Evolutionary conservation across 2,797 vertebrate species (phyloP).

Genomic region (Meda fulgida): DNA sequence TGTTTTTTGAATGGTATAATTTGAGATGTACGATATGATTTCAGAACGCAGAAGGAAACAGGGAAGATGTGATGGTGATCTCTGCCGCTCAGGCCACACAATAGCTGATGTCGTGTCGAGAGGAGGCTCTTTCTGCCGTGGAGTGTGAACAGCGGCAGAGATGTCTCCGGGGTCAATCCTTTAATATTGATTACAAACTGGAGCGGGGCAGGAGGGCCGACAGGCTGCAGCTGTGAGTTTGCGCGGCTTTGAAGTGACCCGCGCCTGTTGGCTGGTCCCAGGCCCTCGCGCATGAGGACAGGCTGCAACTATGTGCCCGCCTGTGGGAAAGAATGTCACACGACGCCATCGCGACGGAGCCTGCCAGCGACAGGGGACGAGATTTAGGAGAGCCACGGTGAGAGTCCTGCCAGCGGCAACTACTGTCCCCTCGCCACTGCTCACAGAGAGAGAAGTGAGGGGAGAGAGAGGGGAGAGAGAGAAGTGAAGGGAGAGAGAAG

Average conservation of each 20-base stretch:
- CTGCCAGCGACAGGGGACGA: constrained; percentile 72
- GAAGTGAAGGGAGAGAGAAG: neutral
- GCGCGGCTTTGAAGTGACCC: constrained; percentile 82
- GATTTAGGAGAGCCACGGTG: constrained; percentile 55
- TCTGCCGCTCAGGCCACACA: constrained; percentile 62
- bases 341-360: constrained; percentile 86
- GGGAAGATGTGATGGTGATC: neutral
- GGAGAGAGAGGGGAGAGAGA: too few relatives aligned
- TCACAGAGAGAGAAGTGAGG: constrained; percentile 51
- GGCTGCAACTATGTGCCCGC: constrained; percentile 86
- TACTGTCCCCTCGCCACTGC: constrained; percentile 55
- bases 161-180: constrained; percentile 87
- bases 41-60: neutral
- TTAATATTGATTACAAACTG: constrained; percentile 91
- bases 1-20: too few relatives aligned
- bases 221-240: constrained; percentile 85
- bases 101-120: constrained; percentile 79
- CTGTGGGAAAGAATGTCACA: constrained; percentile 89
- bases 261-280: constrained; percentile 83
- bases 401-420: constrained; percentile 27
- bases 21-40: neutral
- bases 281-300: constrained; percentile 84
- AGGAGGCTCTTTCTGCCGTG: constrained; percentile 72
- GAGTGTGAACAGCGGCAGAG: constrained; percentile 88
- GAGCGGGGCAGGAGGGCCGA: constrained; percentile 83